A percentile compares a stretch with the other conserved stretches of the same genome.
Conservation (phyloP, 2,113 vertebrate species). For the Budorcas taxicolor region DNA sequence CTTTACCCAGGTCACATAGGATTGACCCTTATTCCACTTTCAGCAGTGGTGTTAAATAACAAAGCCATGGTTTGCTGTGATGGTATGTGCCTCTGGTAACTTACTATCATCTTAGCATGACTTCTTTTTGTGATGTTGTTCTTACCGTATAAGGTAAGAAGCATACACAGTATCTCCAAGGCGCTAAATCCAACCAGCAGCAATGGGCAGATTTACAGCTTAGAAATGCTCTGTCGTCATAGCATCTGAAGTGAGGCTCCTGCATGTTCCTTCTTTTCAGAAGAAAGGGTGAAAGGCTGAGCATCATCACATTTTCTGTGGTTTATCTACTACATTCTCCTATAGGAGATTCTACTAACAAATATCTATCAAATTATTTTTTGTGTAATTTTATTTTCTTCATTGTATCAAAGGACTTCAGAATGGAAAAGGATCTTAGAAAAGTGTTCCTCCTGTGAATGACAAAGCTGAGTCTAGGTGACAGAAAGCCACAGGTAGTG, state of each 20-base stretch:
- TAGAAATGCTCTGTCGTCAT: not conserved
- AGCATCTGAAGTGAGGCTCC: not conserved
- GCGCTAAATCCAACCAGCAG: not conserved
- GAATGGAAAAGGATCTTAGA: not conserved
- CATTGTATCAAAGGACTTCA: not conserved
- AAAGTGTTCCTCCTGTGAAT: not conserved
- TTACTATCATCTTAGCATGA: not conserved
- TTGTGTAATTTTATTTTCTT: not conserved
- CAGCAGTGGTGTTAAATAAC: not conserved
- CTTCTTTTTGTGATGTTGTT: not conserved
- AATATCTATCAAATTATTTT: not conserved
- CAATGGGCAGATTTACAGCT: not conserved
- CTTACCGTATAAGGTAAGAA: not conserved
- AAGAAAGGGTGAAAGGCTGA: not conserved
- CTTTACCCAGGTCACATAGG: not conserved
- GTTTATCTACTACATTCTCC: not conserved
- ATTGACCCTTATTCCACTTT: not conserved
- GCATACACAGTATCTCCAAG: not conserved
- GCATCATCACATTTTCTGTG: not conserved
- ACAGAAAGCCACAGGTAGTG: not conserved
- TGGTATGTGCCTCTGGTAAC: not conserved
- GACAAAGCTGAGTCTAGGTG: not conserved
- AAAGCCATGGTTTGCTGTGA: not conserved
- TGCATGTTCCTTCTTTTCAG: not conserved
- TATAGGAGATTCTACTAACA: not conserved